Conservation (phyloP, 2,888 invertebrate genomes). For the Cactoblastis cactorum region DNA sequence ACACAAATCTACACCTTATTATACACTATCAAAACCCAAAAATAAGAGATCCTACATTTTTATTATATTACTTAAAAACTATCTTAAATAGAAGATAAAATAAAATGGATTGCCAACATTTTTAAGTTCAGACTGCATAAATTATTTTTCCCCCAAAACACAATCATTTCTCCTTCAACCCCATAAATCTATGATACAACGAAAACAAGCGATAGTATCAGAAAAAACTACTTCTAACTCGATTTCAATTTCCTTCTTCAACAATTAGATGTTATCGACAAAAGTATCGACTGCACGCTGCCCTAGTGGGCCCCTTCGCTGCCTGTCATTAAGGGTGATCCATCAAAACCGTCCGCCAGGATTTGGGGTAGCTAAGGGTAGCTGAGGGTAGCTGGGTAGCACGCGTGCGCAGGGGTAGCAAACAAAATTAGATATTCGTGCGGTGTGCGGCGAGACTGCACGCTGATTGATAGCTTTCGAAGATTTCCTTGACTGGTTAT, state of each 20-base stretch:
- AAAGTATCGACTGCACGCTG: slow-evolving; percentile 34
- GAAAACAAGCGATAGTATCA: not conserved
- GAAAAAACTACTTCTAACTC: slow-evolving; percentile 29
- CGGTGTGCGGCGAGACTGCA: slow-evolving; percentile 70
- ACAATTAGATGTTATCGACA: slow-evolving; percentile 44
- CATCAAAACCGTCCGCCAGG: slow-evolving; percentile 77
- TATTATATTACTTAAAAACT: too few relatives aligned
- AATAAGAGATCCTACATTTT: too few relatives aligned
- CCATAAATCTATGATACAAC: too few relatives aligned
- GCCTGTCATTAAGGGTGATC: slow-evolving; percentile 79
- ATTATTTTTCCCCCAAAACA: too few relatives aligned
- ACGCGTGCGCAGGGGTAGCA: slow-evolving; percentile 46
- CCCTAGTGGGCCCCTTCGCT: slow-evolving; percentile 62
- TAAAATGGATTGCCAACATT: too few relatives aligned
- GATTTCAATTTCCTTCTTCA: slow-evolving; percentile 24
- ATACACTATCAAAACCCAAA: too few relatives aligned
- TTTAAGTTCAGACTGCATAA: too few relatives aligned
- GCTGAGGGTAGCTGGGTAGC: slow-evolving; percentile 23
- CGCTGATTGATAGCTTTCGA: slow-evolving; percentile 70
- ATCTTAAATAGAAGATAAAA: too few relatives aligned
- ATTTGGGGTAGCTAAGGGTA: slow-evolving; percentile 47
- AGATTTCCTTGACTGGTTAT: slow-evolving; percentile 31
- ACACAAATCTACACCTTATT: too few relatives aligned
- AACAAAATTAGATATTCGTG: slow-evolving; percentile 78
- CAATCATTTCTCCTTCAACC: too few relatives aligned